Conservation (phyloP, 2,888 invertebrate species). For the Embidobia sp. region DNA sequence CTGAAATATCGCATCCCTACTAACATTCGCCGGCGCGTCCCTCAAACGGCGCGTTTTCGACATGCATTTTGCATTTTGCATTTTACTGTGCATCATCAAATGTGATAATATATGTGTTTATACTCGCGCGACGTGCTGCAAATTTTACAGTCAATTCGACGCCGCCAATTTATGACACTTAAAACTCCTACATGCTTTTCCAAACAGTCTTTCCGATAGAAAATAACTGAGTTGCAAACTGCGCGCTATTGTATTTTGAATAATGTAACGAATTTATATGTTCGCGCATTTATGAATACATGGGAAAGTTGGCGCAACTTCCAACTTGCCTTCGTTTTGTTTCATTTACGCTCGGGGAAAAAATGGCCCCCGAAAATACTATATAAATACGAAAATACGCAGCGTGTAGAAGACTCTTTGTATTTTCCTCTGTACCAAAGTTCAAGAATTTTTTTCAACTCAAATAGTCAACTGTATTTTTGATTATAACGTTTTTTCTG, state of each 20-base stretch:
- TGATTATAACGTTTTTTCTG: no score
- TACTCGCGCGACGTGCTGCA: slow-evolving; percentile 5
- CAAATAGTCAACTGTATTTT: no score
- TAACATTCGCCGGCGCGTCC: slow-evolving; percentile 18
- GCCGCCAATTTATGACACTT: slow-evolving; percentile 48
- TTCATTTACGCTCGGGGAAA: no score
- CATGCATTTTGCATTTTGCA: slow-evolving; percentile 37
- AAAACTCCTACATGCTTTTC: slow-evolving; percentile 44
- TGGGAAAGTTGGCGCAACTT: not conserved
- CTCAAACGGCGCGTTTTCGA: slow-evolving; percentile 26
- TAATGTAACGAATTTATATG: slow-evolving; percentile 18
- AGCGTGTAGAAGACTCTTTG: no score
- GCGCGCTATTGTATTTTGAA: slow-evolving; percentile 22
- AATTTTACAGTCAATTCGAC: slow-evolving; percentile 50
- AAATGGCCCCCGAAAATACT: no score
- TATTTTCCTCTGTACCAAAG: no score
- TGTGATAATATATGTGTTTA: slow-evolving; percentile 48
- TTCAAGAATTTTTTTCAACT: no score
- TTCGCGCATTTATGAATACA: slow-evolving; percentile 14
- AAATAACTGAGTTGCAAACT: slow-evolving; percentile 23
- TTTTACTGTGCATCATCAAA: slow-evolving; percentile 44
- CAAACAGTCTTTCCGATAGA: slow-evolving; percentile 29
- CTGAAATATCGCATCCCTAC: slow-evolving; percentile 46
- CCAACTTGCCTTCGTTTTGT: no score
- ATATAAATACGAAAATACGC: no score